Conservation (phyloP, 64 coral and sea anemone genomes). For the Cladopsammia gracilis region DNA sequence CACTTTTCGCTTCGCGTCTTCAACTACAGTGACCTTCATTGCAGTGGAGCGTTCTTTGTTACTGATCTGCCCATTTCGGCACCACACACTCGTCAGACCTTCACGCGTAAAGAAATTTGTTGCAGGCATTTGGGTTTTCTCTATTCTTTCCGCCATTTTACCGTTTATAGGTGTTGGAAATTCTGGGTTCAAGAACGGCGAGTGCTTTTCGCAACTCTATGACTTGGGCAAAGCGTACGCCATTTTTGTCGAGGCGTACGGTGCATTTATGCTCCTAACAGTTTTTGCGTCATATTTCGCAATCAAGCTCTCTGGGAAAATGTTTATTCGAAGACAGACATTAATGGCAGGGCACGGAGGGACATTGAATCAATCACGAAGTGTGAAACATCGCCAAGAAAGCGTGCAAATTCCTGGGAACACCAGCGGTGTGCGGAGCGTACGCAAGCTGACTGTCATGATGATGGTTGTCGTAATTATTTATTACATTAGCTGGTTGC, state of each 20-base stretch:
- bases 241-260: constrained; percentile 63
- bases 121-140: constrained; percentile 79
- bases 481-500: constrained; percentile 97
- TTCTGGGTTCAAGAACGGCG: constrained; percentile 54
- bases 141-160: constrained; percentile 67
- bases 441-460: constrained; percentile 65
- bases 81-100: constrained; percentile 82
- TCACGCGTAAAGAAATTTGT: constrained; percentile 66
- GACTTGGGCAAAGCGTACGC: constrained; percentile 75
- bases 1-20: constrained; percentile 79
- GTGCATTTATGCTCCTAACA: constrained; percentile 61
- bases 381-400: background rate
- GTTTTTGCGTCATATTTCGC: constrained; percentile 85
- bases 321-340: constrained; percentile 84
- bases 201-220: constrained; percentile 84
- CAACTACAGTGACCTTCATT: constrained; percentile 85
- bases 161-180: constrained; percentile 68
- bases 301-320: constrained; percentile 72
- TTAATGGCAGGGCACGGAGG: constrained; percentile 20
- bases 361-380: background rate
- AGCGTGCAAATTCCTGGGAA: background rate
- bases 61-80: constrained; percentile 68
- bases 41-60: constrained; percentile 79
- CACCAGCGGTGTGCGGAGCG: constrained; percentile 70
- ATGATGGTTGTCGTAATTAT: constrained; percentile 84